phyloP scores from a whole-genome alignment of 2,113 vertebrate genomes.

The Barnardius zonarius region DNA sequence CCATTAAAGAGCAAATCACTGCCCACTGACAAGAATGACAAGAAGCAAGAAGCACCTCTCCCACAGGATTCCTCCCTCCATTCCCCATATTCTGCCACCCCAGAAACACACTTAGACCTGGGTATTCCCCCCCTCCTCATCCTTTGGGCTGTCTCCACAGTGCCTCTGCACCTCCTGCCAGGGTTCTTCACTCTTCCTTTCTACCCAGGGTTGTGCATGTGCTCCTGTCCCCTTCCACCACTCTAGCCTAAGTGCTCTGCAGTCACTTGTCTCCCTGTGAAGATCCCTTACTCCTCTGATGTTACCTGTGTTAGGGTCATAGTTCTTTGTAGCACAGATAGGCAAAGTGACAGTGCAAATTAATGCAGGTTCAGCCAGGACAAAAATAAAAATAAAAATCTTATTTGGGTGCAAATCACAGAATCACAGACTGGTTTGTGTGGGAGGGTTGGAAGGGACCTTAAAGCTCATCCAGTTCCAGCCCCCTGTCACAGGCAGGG shows the following conservation, averaged over 20 bases:
- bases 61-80: not conserved
- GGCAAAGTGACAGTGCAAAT: not conserved
- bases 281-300: not conserved
- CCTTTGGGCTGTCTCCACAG: not conserved
- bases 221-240: not conserved
- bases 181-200: not conserved
- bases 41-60: not conserved
- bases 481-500: not conserved
- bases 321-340: not conserved
- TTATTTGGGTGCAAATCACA: not conserved
- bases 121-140: not conserved
- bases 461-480: not conserved
- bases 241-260: not conserved
- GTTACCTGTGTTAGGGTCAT: not conserved
- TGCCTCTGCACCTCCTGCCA: not conserved
- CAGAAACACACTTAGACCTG: not conserved
- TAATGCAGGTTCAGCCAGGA: not conserved
- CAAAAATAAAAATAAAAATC: not conserved
- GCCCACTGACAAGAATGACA: not conserved
- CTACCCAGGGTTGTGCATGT: fast-evolving
- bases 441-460: not conserved
- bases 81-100: not conserved
- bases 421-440: not conserved
- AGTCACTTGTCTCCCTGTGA: not conserved
- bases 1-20: not conserved